phyloP scores from a whole-genome alignment of 1,140 invertebrate species.

The Zaprionus nigranus region DNA sequence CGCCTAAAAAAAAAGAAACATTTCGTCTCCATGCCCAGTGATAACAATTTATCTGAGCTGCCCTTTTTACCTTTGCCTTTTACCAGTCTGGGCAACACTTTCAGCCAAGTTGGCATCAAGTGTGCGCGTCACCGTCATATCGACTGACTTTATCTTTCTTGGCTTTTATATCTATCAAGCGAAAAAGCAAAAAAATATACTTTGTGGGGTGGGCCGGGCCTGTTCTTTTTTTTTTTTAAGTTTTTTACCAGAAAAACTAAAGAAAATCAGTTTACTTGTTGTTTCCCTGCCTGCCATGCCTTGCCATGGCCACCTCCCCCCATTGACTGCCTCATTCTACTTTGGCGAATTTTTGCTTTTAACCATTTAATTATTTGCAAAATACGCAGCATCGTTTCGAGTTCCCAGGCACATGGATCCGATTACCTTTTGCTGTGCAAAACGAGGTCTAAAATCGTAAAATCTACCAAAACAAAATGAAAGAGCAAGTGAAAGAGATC shows the following conservation, averaged over 20 bases:
- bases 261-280: background rate
- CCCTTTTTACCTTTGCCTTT: slow-evolving; percentile 12
- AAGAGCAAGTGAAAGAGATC: background rate
- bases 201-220: no score
- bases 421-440: background rate
- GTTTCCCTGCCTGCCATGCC: slow-evolving; percentile 9
- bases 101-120: slow-evolving; percentile 65
- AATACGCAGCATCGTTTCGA: background rate
- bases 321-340: background rate
- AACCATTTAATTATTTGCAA: slow-evolving; percentile 1
- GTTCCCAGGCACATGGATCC: background rate
- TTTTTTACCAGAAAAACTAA: slow-evolving; percentile 5
- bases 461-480: background rate
- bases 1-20: no score
- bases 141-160: slow-evolving; percentile 29
- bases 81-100: slow-evolving; percentile 46
- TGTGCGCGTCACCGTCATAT: slow-evolving; percentile 44
- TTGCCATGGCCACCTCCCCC: no score
- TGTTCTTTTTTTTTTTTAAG: no score
- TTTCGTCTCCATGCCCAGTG: slow-evolving; percentile 26
- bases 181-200: slow-evolving; percentile 3
- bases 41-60: slow-evolving; percentile 62
- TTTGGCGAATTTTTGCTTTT: background rate
- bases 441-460: slow-evolving; percentile 1
- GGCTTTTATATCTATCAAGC: slow-evolving; percentile 59